These are phyloP conservation scores for Stichodactyla helianthus DNA, from an alignment of 64 coral and sea anemone genomes.

Conservation along the genomic window DNA sequence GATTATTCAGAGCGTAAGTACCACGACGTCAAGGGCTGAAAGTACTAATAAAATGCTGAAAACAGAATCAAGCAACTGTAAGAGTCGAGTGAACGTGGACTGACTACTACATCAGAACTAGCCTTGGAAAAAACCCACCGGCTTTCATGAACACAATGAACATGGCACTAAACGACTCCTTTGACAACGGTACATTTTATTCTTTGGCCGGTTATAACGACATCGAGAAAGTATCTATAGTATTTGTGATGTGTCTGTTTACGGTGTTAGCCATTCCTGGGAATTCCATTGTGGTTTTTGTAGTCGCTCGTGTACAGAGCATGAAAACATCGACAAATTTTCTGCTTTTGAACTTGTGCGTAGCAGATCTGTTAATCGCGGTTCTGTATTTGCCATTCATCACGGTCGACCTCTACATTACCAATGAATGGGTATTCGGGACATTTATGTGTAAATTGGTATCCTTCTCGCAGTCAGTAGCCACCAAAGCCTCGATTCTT, in stretches of 20 bases:
- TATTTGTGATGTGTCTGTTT: constrained; percentile 32
- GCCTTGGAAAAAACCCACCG: background rate
- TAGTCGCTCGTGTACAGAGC: constrained; percentile 60
- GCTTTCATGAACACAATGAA: background rate
- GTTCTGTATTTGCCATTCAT: constrained; percentile 69
- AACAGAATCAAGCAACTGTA: background rate
- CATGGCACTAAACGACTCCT: background rate
- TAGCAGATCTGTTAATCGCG: constrained; percentile 73
- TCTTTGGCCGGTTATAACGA: background rate
- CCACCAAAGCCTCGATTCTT: constrained; percentile 63
- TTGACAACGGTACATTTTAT: background rate
- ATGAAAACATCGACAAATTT: constrained; percentile 78
- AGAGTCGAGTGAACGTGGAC: background rate
- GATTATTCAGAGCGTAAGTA: background rate
- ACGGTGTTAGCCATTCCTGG: constrained; percentile 57
- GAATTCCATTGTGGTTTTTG: constrained; percentile 62
- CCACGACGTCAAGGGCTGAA: too few species aligned
- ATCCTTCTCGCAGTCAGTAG: constrained; percentile 57
- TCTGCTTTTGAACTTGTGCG: constrained; percentile 72
- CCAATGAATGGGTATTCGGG: constrained; percentile 64
- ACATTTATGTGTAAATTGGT: constrained; percentile 52
- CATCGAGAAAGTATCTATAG: constrained; percentile 42
- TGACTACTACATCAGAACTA: background rate
- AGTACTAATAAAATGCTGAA: background rate
- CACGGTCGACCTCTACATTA: constrained; percentile 58